Conservation (phyloP, 1,140 invertebrate species). For the Gonioctena quinquepunctata region DNA sequence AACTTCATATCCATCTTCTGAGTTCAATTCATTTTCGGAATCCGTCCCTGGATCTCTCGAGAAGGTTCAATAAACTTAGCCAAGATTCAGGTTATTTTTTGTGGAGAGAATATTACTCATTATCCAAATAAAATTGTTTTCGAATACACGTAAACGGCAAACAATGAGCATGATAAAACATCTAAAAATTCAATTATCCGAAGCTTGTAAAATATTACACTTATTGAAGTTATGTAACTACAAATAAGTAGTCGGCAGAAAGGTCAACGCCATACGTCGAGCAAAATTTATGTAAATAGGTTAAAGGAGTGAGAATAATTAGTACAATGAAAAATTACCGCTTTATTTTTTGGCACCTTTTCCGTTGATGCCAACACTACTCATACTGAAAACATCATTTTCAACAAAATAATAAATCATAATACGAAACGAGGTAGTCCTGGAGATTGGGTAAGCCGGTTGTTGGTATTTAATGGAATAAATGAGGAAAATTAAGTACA, state of each 20-base stretch:
- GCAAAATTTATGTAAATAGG: slow-evolving; percentile 39
- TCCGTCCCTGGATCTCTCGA: not conserved
- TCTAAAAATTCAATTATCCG: slow-evolving; percentile 9
- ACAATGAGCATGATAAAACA: not conserved
- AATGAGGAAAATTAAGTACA: no score
- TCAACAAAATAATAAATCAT: slow-evolving; percentile 25
- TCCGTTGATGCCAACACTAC: not conserved
- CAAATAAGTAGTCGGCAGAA: slow-evolving; percentile 7
- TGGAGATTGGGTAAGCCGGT: not conserved
- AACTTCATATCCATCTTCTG: no score
- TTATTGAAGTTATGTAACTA: slow-evolving; percentile 21
- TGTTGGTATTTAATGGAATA: no score
- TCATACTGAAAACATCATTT: not conserved
- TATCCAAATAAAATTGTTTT: not conserved
- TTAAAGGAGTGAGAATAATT: slow-evolving; percentile 31
- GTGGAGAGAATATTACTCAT: not conserved
- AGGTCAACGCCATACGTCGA: slow-evolving; percentile 33
- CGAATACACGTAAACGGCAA: not conserved
- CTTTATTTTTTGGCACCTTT: slow-evolving; percentile 2
- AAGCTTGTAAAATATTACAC: not conserved
- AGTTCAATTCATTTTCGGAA: no score
- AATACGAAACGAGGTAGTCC: not conserved
- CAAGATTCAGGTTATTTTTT: not conserved
- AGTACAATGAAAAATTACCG: slow-evolving; percentile 28
- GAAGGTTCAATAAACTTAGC: not conserved